Evolutionary conservation across 2,113 vertebrate species (phyloP), one percentile per base, ranked within the genome.

Genomic region (Dicrurus megarhynchus): DNA sequence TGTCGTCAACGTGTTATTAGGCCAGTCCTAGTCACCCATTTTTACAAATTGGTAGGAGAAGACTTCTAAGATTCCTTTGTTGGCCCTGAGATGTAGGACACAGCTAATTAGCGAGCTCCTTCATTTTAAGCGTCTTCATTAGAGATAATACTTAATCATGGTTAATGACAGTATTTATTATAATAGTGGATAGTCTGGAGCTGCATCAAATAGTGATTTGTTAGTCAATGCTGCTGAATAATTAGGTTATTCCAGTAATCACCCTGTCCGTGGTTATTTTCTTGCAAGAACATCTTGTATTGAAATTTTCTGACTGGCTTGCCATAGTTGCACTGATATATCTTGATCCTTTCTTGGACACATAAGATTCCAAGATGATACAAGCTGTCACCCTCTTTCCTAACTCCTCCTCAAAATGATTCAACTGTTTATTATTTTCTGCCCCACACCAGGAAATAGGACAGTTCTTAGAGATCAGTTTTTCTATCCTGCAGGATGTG

Each of bases 101-200:
- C 57, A 71, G 76, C 83, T 89, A 67, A 95, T 92, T 92, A 81
- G 76, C 75, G 78, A 71, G 73, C 83, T 92, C 11, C 79, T 94
- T 93, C 63, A 95, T 93, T 90, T 93, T 75, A 84, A 80, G 85
- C 20, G 33, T 92, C 83, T 95, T 95, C 73, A 84, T 96, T 92
- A 95, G 77, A 89, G 93, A 95, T 96, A 95, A 89, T 95, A 76
- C 67, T 69, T 92, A 84, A 90, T 93, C 76, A 84, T 63, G 42
- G 68, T 75, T 92, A 95, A 95, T 93, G 80, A 87, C 84, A 92
- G 88, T 95, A 67, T 95, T 96, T 93, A 89, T 92, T 95, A 55
- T 93, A 87, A 95, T 89, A 56, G 33, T 28, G 35, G 84, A 60
- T 92, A 71, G 94, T 93, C 86, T 92, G 65, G 47, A 92, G 52